Percentiles rank a stretch among this genome's conserved stretches.
Conservation (phyloP, 2,797 vertebrate genomes). For the Astyanax mexicanus region DNA sequence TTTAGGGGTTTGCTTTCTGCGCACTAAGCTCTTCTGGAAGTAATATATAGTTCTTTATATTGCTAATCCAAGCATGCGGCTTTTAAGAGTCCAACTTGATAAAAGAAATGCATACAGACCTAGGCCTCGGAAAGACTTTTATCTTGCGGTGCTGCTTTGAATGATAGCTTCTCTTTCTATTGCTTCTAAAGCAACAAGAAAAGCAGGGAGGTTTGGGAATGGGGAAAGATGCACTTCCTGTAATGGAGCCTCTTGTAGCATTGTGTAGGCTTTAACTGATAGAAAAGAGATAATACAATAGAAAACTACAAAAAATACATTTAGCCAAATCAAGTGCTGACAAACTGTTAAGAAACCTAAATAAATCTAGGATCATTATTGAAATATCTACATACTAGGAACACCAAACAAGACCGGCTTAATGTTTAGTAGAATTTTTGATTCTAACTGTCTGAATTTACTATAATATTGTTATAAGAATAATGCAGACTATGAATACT, state of each 20-base stretch:
- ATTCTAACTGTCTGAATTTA: background rate
- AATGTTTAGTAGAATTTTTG: too few relatives aligned
- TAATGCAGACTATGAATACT: too few relatives aligned
- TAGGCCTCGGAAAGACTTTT: slow-evolving; percentile 82
- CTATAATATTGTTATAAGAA: background rate
- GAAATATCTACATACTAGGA: too few relatives aligned
- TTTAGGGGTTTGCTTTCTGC: slow-evolving; percentile 89
- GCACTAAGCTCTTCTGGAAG: slow-evolving; percentile 97
- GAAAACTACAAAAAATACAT: background rate
- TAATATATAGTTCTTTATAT: slow-evolving; percentile 92
- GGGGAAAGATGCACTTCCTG: slow-evolving; percentile 74
- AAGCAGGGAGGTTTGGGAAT: slow-evolving; percentile 57
- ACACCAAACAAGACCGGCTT: too few relatives aligned
- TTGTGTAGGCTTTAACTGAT: slow-evolving; percentile 79
- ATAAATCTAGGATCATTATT: too few relatives aligned
- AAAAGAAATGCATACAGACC: slow-evolving; percentile 64
- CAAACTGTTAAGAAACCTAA: too few relatives aligned
- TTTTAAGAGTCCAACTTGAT: slow-evolving; percentile 73
- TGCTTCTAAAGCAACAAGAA: slow-evolving; percentile 69
- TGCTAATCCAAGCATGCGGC: slow-evolving; percentile 90
- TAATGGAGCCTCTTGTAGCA: slow-evolving; percentile 75
- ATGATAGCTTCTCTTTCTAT: slow-evolving; percentile 79
- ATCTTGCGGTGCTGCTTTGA: slow-evolving; percentile 81
- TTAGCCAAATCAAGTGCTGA: too few relatives aligned
- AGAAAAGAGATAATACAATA: background rate